phyloP scores from a whole-genome alignment of 1,140 invertebrate species.

The Cydia splendana region DNA sequence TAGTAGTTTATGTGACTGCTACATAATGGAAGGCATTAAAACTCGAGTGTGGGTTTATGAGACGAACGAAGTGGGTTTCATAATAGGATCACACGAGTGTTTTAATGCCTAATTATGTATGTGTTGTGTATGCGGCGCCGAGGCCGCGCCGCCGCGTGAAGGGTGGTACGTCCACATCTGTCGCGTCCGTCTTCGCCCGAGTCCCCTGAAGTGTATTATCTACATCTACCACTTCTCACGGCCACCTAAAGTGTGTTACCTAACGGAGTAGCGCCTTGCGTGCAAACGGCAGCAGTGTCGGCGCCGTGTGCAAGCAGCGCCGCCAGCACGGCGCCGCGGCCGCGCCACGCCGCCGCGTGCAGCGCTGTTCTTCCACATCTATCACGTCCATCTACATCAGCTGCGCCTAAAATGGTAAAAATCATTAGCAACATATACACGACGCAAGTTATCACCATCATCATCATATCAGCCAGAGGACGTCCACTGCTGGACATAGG shows the following conservation, averaged over 20 bases:
- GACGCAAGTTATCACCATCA: too few relatives aligned
- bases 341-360: conserved; percentile 97
- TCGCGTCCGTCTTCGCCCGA: conserved; percentile 94
- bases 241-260: conserved; percentile 65
- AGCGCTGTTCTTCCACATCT: conserved; percentile 93
- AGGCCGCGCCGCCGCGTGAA: conserved; percentile 97
- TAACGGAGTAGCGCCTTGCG: conserved; percentile 95
- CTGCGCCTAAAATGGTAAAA: conserved; percentile 77
- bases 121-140: conserved; percentile 89
- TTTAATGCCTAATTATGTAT: too few relatives aligned
- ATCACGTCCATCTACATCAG: conserved; percentile 93
- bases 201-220: conserved; percentile 69
- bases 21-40: too few relatives aligned
- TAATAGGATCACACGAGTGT: too few relatives aligned
- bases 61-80: too few relatives aligned
- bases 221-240: too few relatives aligned
- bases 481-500: too few relatives aligned
- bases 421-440: too few relatives aligned
- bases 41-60: too few relatives aligned
- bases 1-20: too few relatives aligned
- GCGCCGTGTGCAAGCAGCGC: conserved; percentile 90
- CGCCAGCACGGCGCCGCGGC: conserved; percentile 91
- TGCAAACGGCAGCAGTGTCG: conserved; percentile 93
- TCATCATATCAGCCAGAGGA: too few relatives aligned
- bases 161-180: conserved; percentile 92